These are phyloP conservation scores for Tipula lateralis DNA, from an alignment of 2,888 invertebrate genomes.

Conservation along the genomic window DNA sequence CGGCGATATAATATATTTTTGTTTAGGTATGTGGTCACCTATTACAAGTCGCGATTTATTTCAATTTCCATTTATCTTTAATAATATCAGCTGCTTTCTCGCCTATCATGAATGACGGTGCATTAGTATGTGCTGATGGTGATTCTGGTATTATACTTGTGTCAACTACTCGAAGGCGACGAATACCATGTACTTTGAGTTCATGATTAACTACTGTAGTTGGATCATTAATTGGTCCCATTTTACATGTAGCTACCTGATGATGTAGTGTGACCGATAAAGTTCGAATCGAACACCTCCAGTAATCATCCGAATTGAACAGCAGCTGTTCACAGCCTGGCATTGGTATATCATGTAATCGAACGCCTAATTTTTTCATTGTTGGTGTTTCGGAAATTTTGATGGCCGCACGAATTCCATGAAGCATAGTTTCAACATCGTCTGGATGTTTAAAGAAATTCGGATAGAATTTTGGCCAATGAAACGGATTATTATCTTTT, in stretches of 20 bases:
- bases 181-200: conserved; percentile 56
- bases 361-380: conserved; percentile 55
- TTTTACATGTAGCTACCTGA: conserved; percentile 50
- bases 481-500: conserved; percentile 65
- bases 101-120: conserved; percentile 50
- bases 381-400: conserved; percentile 55
- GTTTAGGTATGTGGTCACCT: neutral
- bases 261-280: conserved; percentile 54
- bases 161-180: conserved; percentile 58
- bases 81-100: conserved; percentile 61
- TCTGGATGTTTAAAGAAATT: conserved; percentile 69
- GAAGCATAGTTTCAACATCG: conserved; percentile 58
- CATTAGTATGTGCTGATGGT: conserved; percentile 60
- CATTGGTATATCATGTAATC: conserved; percentile 51
- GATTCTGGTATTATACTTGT: conserved; percentile 60
- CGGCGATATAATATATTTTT: neutral
- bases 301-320: conserved; percentile 59
- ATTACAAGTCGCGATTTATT: neutral
- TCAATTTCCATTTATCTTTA: conserved; percentile 49
- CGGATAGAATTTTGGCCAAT: conserved; percentile 71
- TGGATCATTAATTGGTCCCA: conserved; percentile 48
- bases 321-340: conserved; percentile 51
- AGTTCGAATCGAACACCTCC: conserved; percentile 60
- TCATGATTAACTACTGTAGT: conserved; percentile 54
- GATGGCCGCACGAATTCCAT: conserved; percentile 59